Conservation (phyloP, 1,140 invertebrate species). For the Coptotermes formosanus region DNA sequence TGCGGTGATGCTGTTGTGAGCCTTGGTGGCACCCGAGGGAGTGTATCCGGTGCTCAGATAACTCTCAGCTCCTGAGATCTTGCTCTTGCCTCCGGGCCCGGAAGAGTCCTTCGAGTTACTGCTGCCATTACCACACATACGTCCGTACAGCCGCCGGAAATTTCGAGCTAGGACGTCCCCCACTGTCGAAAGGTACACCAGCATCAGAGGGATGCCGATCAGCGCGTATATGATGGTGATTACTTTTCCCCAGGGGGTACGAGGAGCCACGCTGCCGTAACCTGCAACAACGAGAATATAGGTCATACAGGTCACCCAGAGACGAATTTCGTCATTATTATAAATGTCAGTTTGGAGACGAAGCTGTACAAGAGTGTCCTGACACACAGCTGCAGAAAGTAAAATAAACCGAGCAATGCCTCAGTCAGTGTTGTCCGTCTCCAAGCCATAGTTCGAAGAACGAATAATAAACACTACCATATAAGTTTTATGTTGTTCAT, state of each 20-base stretch:
- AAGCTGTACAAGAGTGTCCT: too few species aligned
- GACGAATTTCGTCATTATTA: not conserved
- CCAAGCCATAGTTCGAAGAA: too few species aligned
- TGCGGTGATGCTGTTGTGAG: constrained; percentile 23
- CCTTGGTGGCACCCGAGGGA: not conserved
- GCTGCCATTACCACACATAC: constrained; percentile 54
- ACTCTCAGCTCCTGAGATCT: constrained; percentile 38
- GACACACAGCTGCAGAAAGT: too few species aligned
- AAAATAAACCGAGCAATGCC: too few species aligned
- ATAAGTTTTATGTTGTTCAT: too few species aligned
- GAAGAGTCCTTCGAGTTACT: constrained; percentile 14
- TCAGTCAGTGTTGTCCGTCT: too few species aligned
- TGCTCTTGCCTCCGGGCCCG: constrained; percentile 29
- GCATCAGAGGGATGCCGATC: constrained; percentile 85
- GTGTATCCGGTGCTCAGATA: constrained; percentile 29
- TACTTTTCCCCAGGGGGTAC: constrained; percentile 83
- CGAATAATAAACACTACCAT: too few species aligned
- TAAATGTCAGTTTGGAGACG: too few species aligned
- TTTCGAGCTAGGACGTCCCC: constrained; percentile 65
- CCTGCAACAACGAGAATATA: constrained; percentile 58
- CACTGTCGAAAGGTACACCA: constrained; percentile 83
- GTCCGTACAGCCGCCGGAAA: constrained; percentile 48
- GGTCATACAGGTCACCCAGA: not conserved
- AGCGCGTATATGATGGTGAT: constrained; percentile 87
- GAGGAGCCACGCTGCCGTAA: constrained; percentile 88